These are phyloP conservation scores for Protophormia terraenovae DNA, from an alignment of 2,888 invertebrate species.

Conservation along the genomic window DNA sequence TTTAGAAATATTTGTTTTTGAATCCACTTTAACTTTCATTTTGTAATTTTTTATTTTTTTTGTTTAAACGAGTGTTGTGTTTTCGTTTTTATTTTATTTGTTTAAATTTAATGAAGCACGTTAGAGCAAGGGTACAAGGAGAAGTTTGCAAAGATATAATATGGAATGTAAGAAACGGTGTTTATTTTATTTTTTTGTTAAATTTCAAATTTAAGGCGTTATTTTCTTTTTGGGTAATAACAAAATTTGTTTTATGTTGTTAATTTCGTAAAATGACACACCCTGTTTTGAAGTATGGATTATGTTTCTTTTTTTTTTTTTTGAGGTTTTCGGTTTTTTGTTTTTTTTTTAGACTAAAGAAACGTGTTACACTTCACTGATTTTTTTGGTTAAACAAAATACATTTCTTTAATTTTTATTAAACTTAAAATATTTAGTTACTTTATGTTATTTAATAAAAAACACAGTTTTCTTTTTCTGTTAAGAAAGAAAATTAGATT, in stretches of 20 bases:
- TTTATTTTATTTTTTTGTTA: background rate
- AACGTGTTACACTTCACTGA: constrained; percentile 19
- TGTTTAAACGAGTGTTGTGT: background rate
- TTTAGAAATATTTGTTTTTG: constrained; percentile 69
- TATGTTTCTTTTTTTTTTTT: background rate
- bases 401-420: background rate
- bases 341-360: background rate
- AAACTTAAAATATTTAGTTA: background rate
- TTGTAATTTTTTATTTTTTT: too few species aligned
- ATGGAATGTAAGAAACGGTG: constrained; percentile 38
- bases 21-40: constrained; percentile 78
- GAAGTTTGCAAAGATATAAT: background rate
- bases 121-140: background rate
- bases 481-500: background rate
- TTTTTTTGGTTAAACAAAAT: background rate
- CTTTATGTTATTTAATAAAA: background rate
- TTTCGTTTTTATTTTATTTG: background rate
- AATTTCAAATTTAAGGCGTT: background rate
- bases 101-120: background rate
- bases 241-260: background rate
- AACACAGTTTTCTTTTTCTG: background rate
- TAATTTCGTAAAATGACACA: constrained; percentile 13
- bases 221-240: background rate
- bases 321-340: background rate
- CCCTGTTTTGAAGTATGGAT: constrained; percentile 22